phyloP scores from a whole-genome alignment of 2,113 vertebrate species.

The Oncorhynchus nerka region DNA sequence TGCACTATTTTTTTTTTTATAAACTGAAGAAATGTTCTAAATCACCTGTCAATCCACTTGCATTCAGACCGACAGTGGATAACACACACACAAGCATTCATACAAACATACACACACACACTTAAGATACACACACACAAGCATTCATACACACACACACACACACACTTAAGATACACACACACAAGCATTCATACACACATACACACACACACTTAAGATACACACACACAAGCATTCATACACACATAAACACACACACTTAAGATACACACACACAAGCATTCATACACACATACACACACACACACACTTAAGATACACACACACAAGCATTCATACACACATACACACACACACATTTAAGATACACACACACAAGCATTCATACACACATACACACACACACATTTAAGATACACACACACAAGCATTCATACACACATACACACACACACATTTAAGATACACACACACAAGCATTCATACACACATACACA shows the following conservation, averaged over 20 bases:
- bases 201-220: background rate
- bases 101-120: background rate
- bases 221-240: background rate
- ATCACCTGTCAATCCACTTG: constrained; percentile 59
- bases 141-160: no score
- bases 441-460: no score
- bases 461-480: background rate
- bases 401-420: no score
- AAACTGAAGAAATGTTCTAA: constrained; percentile 71
- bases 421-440: no score
- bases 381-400: rapidly evolving
- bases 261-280: background rate
- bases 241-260: no score
- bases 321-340: no score
- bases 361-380: no score
- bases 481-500: no score
- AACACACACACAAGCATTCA: constrained; percentile 23
- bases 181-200: background rate
- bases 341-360: no score
- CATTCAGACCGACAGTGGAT: constrained; percentile 23
- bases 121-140: background rate
- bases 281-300: no score
- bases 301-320: no score
- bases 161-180: background rate
- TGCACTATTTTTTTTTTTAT: constrained; percentile 12